phyloP scores from a whole-genome alignment of 2,888 invertebrate genomes.

The Anorthoa munda region DNA sequence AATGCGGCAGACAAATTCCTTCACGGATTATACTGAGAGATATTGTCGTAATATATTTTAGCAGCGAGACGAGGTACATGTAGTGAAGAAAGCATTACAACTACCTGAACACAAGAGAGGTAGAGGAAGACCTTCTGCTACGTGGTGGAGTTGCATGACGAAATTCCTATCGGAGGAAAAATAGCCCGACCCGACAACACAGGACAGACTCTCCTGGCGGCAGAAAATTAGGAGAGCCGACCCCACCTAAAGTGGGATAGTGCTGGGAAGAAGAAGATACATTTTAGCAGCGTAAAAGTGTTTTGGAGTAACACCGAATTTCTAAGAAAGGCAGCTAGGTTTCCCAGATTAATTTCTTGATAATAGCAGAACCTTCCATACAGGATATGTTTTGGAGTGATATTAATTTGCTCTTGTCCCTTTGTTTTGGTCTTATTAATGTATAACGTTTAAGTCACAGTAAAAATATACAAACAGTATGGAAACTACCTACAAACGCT shows the following conservation, averaged over 20 bases:
- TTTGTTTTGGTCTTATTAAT: not conserved
- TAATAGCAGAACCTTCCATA: not conserved
- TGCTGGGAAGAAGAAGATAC: not conserved
- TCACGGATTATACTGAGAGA: slow-evolving; percentile 28
- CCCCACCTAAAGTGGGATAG: too few relatives aligned
- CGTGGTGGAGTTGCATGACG: too few relatives aligned
- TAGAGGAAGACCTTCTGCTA: too few relatives aligned
- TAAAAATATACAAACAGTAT: too few relatives aligned
- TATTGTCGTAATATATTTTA: slow-evolving; percentile 18
- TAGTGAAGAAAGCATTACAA: too few relatives aligned
- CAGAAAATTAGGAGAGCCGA: too few relatives aligned
- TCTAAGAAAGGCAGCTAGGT: not conserved
- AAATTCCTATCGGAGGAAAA: too few relatives aligned
- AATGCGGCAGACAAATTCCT: slow-evolving; percentile 47
- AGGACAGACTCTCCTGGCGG: too few relatives aligned
- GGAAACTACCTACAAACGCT: too few relatives aligned
- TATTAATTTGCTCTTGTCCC: not conserved
- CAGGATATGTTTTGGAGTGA: slow-evolving; percentile 9
- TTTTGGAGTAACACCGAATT: not conserved
- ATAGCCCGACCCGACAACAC: too few relatives aligned
- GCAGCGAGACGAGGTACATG: too few relatives aligned
- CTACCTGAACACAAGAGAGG: too few relatives aligned
- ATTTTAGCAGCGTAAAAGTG: slow-evolving; percentile 19
- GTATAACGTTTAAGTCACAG: not conserved
- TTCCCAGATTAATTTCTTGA: slow-evolving; percentile 3